A percentile compares a stretch with the other conserved stretches of the same genome.
These are phyloP conservation scores for Bambusicola thoracicus DNA, from an alignment of 2,113 vertebrate species.

Conservation along the genomic window DNA sequence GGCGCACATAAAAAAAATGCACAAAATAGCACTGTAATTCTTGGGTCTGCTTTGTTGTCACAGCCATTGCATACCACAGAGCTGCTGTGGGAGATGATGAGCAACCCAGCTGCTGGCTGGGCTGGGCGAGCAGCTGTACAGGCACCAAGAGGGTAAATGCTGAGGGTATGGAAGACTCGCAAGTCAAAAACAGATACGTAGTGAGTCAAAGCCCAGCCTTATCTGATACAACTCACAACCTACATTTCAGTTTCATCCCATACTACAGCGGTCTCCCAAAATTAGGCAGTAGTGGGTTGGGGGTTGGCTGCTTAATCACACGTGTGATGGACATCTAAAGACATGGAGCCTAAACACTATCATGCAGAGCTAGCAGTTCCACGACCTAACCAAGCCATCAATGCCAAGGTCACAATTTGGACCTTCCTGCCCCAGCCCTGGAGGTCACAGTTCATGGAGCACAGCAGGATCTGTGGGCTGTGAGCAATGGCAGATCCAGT, in stretches of 20 bases:
- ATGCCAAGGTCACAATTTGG: no score
- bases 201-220: no score
- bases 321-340: background rate
- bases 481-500: background rate
- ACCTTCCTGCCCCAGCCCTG: no score
- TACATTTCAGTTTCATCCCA: background rate
- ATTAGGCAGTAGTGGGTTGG: background rate
- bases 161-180: conserved; percentile 53
- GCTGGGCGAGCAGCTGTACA: accelerated
- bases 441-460: no score
- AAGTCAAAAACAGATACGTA: background rate
- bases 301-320: background rate
- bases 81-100: background rate
- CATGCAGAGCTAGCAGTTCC: background rate
- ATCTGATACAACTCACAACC: background rate
- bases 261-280: background rate
- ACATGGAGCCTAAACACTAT: background rate
- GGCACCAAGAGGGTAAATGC: background rate
- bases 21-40: no score
- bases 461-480: no score
- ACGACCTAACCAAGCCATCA: background rate
- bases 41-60: background rate
- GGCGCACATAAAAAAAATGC: background rate
- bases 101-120: background rate
- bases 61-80: accelerated